These are phyloP conservation scores for Cataglyphis rosenhaueri DNA, from an alignment of 2,888 invertebrate species.

Conservation along the genomic window DNA sequence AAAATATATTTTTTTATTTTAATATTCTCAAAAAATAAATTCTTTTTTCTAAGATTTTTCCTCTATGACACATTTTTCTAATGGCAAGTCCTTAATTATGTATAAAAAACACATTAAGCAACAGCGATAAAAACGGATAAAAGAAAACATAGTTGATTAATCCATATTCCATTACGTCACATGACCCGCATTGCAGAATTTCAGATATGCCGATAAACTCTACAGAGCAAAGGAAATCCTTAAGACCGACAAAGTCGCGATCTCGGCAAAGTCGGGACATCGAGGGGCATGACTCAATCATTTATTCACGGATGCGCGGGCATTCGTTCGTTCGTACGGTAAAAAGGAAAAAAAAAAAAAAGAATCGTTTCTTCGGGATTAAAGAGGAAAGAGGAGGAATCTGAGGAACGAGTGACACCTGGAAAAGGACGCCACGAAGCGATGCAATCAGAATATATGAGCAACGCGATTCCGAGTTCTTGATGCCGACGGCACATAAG, in stretches of 20 bases:
- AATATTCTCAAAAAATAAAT: not conserved
- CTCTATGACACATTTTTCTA: not conserved
- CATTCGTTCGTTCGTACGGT: constrained; percentile 23
- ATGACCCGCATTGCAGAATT: constrained; percentile 31
- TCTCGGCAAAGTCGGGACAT: constrained; percentile 13
- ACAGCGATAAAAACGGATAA: not conserved
- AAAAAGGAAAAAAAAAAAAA: constrained; percentile 42
- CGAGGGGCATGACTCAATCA: constrained; percentile 34
- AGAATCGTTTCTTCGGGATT: constrained; percentile 45
- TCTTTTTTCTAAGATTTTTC: not conserved
- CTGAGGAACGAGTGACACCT: constrained; percentile 41
- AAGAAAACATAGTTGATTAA: not conserved
- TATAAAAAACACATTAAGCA: not conserved
- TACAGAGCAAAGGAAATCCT: not conserved
- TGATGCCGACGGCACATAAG: constrained; percentile 33
- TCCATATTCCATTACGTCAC: constrained; percentile 21
- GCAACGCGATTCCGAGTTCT: constrained; percentile 43
- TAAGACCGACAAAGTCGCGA: constrained; percentile 8
- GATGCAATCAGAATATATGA: constrained; percentile 63
- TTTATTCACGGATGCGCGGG: constrained; percentile 20
- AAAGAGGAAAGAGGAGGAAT: constrained; percentile 28
- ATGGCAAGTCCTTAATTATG: not conserved
- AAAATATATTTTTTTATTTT: not conserved
- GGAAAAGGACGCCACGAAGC: constrained; percentile 37
- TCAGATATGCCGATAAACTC: constrained; percentile 22